These are phyloP conservation scores for Pissodes strobi DNA, from an alignment of 1,140 invertebrate genomes.

Conservation along the genomic window DNA sequence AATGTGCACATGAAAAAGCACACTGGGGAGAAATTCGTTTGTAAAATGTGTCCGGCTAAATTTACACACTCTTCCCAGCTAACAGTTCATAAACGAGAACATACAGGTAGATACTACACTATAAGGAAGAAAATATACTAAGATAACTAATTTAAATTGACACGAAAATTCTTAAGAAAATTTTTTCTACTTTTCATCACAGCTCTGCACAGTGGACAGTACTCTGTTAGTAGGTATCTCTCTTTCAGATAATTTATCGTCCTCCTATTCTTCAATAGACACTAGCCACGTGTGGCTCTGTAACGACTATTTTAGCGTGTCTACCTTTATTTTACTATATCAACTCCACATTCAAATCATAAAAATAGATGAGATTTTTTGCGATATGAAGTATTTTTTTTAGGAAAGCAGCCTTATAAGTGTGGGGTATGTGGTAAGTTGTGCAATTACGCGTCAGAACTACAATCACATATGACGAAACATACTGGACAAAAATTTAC, in stretches of 20 bases:
- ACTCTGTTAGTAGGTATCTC: no score
- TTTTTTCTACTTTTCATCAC: no score
- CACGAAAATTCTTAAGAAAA: no score
- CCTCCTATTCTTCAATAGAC: no score
- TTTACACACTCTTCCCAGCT: slow-evolving; percentile 66
- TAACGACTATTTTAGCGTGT: no score
- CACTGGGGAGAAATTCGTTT: slow-evolving; percentile 58
- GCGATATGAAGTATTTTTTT: slow-evolving; percentile 6
- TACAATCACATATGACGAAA: slow-evolving; percentile 77
- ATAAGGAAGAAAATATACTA: background rate
- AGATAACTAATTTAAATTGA: no score
- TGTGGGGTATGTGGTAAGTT: slow-evolving; percentile 68
- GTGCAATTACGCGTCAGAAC: slow-evolving; percentile 82
- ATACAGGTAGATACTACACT: slow-evolving; percentile 59
- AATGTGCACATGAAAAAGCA: slow-evolving; percentile 64
- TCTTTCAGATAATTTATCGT: no score
- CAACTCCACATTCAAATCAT: no score
- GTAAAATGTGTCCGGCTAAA: slow-evolving; percentile 59
- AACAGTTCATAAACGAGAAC: slow-evolving; percentile 68
- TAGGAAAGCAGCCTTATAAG: slow-evolving; percentile 67
- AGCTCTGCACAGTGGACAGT: no score
- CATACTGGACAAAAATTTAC: slow-evolving; percentile 73
- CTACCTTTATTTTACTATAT: no score
- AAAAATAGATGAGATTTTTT: background rate
- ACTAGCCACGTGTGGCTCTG: no score